Evolutionary conservation across 2,797 vertebrate species (phyloP).

Genomic region (Clarias laeviceps): DNA sequence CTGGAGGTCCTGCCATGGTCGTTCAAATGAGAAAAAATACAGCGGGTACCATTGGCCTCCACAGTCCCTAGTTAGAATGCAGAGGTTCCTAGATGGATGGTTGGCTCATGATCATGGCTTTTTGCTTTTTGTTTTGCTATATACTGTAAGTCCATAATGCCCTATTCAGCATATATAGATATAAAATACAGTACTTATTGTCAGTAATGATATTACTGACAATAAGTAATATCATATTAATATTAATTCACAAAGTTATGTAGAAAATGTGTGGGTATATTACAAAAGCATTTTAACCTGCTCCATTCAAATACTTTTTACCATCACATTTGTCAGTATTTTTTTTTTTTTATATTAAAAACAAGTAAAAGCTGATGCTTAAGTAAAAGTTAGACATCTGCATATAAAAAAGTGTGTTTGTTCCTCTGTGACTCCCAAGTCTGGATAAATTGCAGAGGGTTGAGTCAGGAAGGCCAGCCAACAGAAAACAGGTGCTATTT

Average conservation of each 20-base stretch:
- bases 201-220: too few species aligned
- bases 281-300: not conserved
- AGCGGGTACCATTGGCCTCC: too few species aligned
- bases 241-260: not conserved
- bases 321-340: not conserved
- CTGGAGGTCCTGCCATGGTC: too few species aligned
- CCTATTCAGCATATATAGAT: not conserved
- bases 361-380: not conserved
- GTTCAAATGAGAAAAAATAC: too few species aligned
- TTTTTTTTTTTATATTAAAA: not conserved
- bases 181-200: not conserved
- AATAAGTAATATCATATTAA: too few species aligned
- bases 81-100: too few species aligned
- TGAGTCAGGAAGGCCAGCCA: too few species aligned
- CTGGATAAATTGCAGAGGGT: too few species aligned
- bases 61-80: too few species aligned
- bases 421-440: not conserved
- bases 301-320: not conserved
- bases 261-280: not conserved
- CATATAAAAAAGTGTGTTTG: conserved; percentile 26
- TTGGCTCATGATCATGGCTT: not conserved
- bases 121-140: not conserved
- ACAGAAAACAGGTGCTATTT: too few species aligned
- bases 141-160: not conserved
- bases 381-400: conserved; percentile 52